These are phyloP conservation scores for Dichetophora obliterata DNA, from an alignment of 2,888 invertebrate species.

Conservation along the genomic window DNA sequence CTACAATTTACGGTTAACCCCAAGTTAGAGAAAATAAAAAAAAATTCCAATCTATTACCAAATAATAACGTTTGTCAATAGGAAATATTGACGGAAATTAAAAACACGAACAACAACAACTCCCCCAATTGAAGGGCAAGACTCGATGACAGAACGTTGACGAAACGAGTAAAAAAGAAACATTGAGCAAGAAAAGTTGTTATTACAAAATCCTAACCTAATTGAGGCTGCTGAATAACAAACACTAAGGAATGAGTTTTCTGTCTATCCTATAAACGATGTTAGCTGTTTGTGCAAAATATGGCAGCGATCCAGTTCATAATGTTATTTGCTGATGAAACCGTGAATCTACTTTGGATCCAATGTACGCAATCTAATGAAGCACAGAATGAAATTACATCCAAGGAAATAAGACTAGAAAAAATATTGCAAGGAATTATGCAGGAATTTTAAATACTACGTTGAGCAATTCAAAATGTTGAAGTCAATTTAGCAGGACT, in stretches of 20 bases:
- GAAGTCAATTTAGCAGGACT: background rate
- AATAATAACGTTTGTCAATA: slow-evolving; percentile 55
- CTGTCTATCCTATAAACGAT: background rate
- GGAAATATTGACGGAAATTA: slow-evolving; percentile 68
- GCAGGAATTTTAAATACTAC: background rate
- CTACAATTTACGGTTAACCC: slow-evolving; percentile 40
- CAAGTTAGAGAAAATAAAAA: slow-evolving; percentile 25
- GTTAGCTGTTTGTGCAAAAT: background rate
- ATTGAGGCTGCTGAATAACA: slow-evolving; percentile 31
- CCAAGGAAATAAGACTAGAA: slow-evolving; percentile 3
- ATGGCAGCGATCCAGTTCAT: slow-evolving; percentile 10
- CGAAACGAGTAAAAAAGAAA: slow-evolving; percentile 14
- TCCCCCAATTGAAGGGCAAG: background rate
- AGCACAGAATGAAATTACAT: slow-evolving; percentile 40
- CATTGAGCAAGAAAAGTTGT: slow-evolving; percentile 16
- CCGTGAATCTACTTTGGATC: slow-evolving; percentile 40
- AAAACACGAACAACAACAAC: slow-evolving; percentile 54
- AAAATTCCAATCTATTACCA: slow-evolving; percentile 42
- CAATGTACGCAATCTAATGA: slow-evolving; percentile 40
- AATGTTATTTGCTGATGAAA: slow-evolving; percentile 32
- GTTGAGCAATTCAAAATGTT: background rate
- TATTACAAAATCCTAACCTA: slow-evolving; percentile 41
- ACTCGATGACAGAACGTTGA: background rate
- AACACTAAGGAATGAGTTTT: background rate
- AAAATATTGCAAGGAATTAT: background rate